Evolutionary conservation across 2,113 vertebrate genomes (phyloP).

Genomic region (Taxidea taxus): DNA sequence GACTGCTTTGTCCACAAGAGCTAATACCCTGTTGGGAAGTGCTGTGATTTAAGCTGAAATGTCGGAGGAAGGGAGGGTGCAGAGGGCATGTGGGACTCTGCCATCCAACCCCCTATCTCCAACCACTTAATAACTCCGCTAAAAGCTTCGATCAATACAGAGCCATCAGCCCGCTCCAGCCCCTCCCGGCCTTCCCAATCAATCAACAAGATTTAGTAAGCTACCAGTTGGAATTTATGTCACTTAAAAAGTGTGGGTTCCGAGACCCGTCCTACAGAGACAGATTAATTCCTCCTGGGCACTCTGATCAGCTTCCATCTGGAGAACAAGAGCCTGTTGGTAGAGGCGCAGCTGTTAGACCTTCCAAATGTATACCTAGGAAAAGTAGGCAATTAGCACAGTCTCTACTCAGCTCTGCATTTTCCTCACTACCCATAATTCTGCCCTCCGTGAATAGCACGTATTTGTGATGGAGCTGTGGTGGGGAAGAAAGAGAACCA

Average conservation of each 20-base stretch:
- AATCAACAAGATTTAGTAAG: conserved; percentile 71
- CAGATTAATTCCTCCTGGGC: conserved; percentile 54
- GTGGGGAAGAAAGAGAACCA: neutral
- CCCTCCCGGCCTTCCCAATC: conserved; percentile 38
- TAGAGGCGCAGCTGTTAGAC: conserved; percentile 34
- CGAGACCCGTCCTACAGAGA: conserved; percentile 35
- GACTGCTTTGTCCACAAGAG: conserved; percentile 29
- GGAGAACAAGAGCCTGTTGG: conserved; percentile 40
- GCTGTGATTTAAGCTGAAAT: conserved; percentile 59
- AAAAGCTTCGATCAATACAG: conserved; percentile 68
- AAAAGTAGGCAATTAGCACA: neutral
- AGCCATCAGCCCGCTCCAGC: conserved; percentile 53
- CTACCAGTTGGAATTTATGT: conserved; percentile 54
- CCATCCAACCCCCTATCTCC: conserved; percentile 47
- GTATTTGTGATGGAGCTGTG: neutral
- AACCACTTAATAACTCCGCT: conserved; percentile 72
- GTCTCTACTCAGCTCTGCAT: neutral
- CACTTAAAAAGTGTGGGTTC: conserved; percentile 62
- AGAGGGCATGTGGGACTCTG: neutral
- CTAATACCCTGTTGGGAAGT: conserved; percentile 66
- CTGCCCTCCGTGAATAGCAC: neutral
- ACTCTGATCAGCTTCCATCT: conserved; percentile 61
- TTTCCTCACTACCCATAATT: neutral
- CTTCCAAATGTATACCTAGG: neutral
- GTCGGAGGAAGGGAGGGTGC: neutral